These are phyloP conservation scores for Plecotus auritus DNA, from an alignment of 2,113 vertebrate species.

Conservation along the genomic window DNA sequence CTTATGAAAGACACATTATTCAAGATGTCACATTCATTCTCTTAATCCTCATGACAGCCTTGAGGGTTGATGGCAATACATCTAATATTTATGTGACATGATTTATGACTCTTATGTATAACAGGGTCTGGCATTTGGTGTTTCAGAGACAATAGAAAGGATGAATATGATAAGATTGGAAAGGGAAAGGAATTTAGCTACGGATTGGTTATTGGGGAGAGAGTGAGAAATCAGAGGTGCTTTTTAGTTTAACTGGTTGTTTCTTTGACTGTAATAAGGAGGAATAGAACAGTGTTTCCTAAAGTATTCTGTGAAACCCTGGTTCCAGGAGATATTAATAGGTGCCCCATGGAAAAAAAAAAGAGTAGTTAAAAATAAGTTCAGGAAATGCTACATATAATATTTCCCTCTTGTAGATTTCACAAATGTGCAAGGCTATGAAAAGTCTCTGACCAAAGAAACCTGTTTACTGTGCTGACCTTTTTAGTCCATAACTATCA, in stretches of 20 bases:
- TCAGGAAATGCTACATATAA: conserved; percentile 41
- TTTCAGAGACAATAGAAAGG: background rate
- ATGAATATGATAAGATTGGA: background rate
- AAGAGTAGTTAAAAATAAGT: conserved; percentile 55
- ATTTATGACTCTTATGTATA: background rate
- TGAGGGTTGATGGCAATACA: background rate
- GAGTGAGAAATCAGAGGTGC: background rate
- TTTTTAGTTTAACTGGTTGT: background rate
- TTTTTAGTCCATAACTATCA: background rate
- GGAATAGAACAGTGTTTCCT: background rate
- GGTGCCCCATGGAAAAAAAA: background rate
- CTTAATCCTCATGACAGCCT: background rate
- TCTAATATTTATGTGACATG: background rate
- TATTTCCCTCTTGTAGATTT: conserved; percentile 30
- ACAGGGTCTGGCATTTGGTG: background rate
- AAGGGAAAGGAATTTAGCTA: background rate
- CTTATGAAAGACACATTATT: background rate
- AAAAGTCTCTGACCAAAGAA: conserved; percentile 17
- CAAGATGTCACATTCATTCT: background rate
- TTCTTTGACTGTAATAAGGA: conserved; percentile 27
- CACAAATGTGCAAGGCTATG: background rate
- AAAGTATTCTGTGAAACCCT: conserved; percentile 51
- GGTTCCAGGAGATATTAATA: conserved; percentile 54
- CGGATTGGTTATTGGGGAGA: background rate
- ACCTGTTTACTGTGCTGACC: background rate